Percentiles rank a stretch among this genome's conserved stretches.
phyloP scores from a whole-genome alignment of 37 sponge, comb jelly and placozoan genomes.

The Hexactinellida sp. region DNA sequence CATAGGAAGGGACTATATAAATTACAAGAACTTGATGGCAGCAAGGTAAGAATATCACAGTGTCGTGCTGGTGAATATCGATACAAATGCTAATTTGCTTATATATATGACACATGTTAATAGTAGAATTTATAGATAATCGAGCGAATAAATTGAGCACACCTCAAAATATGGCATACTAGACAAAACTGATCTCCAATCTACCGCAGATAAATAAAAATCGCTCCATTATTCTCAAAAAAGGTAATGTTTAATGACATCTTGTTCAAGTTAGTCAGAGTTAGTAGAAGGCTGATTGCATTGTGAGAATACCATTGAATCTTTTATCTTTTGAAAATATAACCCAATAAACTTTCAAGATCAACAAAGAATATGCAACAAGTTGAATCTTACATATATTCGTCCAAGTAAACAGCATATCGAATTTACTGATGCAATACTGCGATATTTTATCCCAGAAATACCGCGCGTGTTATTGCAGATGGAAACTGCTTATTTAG shows the following conservation, averaged over 20 bases:
- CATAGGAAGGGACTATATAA: neutral
- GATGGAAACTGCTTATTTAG: neutral
- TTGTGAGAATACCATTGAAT: no score
- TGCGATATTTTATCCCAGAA: neutral
- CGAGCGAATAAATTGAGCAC: neutral
- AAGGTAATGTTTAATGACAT: no score
- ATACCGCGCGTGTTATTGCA: neutral
- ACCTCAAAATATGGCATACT: neutral
- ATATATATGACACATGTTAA: no score
- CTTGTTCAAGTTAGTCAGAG: no score
- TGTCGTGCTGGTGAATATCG: no score
- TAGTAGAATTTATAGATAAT: neutral
- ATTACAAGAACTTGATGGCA: neutral
- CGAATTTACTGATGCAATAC: neutral
- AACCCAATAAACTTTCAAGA: no score
- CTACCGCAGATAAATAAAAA: neutral
- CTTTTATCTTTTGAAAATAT: neutral
- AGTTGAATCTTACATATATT: neutral
- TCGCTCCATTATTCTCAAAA: no score
- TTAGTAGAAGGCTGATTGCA: no score
- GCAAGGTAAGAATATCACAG: no score
- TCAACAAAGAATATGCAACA: neutral
- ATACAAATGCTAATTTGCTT: no score
- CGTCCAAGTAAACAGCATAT: neutral
- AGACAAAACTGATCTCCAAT: neutral